phyloP scores from a whole-genome alignment of 2,888 invertebrate species.

The Danaus chrysippus region DNA sequence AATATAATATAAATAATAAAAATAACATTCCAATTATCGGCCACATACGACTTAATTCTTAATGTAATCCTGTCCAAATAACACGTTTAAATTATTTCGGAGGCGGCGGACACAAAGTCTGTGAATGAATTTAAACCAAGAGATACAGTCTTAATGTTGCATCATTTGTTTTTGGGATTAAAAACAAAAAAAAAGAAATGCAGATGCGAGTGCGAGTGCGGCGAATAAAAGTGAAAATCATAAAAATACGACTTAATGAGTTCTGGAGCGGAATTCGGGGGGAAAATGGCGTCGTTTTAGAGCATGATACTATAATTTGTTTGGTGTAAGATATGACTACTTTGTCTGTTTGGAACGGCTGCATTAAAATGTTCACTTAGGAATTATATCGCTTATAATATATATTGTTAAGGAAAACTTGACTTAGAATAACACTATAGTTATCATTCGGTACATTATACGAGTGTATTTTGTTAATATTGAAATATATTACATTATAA shows the following conservation, averaged over 20 bases:
- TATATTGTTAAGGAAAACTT: not conserved
- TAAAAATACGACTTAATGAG: conserved; percentile 27
- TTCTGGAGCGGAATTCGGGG: conserved; percentile 12
- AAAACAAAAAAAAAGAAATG: conserved; percentile 17
- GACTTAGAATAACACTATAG: not conserved
- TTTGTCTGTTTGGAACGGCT: conserved; percentile 2
- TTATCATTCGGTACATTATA: not conserved
- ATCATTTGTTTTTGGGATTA: conserved; percentile 21
- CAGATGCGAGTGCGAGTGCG: conserved; percentile 14
- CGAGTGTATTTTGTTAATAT: conserved; percentile 6
- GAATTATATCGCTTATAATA: not conserved
- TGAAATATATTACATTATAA: no score
- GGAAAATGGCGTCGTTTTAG: conserved; percentile 17
- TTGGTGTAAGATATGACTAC: conserved; percentile 11
- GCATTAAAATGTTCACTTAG: conserved; percentile 2
- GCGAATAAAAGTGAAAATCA: conserved; percentile 22
- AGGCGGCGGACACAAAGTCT: conserved; percentile 6
- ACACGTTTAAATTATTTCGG: not conserved
- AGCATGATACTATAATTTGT: conserved; percentile 16
- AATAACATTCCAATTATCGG: conserved; percentile 11
- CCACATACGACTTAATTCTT: no score
- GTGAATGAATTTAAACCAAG: conserved; percentile 18
- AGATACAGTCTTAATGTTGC: conserved; percentile 18
- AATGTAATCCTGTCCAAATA: no score
- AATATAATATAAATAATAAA: conserved; percentile 13